Base-by-base conservation (phyloP, 2,888 invertebrate genomes). In the Hydropsyche betteni region DNA sequence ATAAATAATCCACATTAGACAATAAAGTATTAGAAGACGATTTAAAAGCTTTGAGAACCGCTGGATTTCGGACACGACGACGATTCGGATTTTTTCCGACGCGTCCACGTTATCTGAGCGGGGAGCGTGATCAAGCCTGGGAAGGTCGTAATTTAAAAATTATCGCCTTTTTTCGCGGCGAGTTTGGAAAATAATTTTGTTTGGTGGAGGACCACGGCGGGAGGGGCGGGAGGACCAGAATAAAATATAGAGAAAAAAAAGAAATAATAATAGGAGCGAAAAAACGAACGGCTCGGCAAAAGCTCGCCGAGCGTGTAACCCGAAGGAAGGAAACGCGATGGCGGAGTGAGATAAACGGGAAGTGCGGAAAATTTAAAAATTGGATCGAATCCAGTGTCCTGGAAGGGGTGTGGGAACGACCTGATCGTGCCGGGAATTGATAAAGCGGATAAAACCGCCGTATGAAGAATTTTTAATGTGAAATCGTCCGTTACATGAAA, bases 151-250 rank as follows among this genome's bases (percentile, higher is more conserved):
- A 79, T 79, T 79, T 77, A 75, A 77, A 79, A 79, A 77, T 79
- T 79, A 79, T 79, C 79, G 79, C 77, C 79, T 70, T 76, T 77
- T 79, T 77, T 79, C 78, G 77, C 69, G 75, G 75, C 78, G 78
- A 77, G 76, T 78, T 78, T 77, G 78, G 75, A 78, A 78, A 78
- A 78, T 78, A 77, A 78, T 78, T 78, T 74, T 72, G 75, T 77
- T 75, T 75, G 78, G 76, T 72, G 4, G 14, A 24, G 24, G 24
- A 24, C 24, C 24, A 24, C 55, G 6, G 55, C 2, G 4, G 16
- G 16, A 55, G 55, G 12, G 16, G 44, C 1, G 44, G 44, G 44
- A 2, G 44, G 44, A 8, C 44, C 44, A 10, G 68, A 68, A 71
- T 64, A 75, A 72, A 74, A 73, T 33, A 34, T 50, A 64, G 34